Evolutionary conservation across 2,113 vertebrate species (phyloP).

Genomic region (Actenoides hombroni): DNA sequence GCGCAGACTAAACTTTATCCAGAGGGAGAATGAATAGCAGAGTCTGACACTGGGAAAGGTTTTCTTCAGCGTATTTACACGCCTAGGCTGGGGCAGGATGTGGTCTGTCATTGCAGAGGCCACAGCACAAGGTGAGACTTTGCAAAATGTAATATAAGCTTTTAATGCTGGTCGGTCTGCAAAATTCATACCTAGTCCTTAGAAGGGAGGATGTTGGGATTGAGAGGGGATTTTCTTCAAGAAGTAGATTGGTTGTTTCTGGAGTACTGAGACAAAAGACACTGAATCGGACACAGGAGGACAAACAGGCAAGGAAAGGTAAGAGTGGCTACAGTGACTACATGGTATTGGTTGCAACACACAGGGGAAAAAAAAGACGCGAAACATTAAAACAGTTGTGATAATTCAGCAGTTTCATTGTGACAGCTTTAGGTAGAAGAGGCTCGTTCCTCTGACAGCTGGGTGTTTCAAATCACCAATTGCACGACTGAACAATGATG

Average conservation of each 20-base stretch:
- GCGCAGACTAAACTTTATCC: conserved; percentile 44
- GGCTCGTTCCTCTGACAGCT: not conserved
- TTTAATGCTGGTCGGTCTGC: conserved; percentile 53
- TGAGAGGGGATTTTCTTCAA: conserved; percentile 39
- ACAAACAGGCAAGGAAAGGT: not conserved
- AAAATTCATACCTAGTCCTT: conserved; percentile 24
- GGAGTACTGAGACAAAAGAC: not conserved
- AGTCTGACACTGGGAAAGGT: conserved; percentile 45
- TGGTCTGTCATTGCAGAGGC: conserved; percentile 70
- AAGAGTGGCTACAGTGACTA: not conserved
- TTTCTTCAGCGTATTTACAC: conserved; percentile 61
- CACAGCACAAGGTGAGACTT: conserved; percentile 67
- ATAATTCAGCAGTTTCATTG: not conserved
- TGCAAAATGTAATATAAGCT: conserved; percentile 64
- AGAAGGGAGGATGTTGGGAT: not conserved
- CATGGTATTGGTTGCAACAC: not conserved
- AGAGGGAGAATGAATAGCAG: conserved; percentile 35
- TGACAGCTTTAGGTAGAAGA: not conserved
- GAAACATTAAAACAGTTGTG: not conserved
- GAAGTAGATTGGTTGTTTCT: not conserved
- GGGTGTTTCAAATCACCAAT: not conserved
- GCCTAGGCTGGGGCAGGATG: conserved; percentile 56
- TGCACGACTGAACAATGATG: not conserved
- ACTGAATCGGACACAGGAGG: not conserved
- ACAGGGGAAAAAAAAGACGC: not conserved